phyloP scores from a whole-genome alignment of 2,888 invertebrate genomes.

The Napeogenes inachia region DNA sequence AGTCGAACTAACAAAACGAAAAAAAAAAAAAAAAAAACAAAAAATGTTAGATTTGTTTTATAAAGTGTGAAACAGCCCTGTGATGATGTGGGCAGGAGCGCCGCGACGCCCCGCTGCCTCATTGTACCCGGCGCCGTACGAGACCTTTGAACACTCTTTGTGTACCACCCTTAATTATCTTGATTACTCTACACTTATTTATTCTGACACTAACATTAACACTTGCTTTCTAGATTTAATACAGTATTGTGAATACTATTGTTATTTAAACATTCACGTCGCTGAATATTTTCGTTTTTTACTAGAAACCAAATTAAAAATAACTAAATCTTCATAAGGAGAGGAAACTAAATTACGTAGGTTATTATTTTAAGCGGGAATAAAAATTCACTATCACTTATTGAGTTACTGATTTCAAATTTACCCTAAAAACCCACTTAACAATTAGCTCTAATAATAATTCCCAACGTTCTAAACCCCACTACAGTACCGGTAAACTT shows the following conservation, averaged over 20 bases:
- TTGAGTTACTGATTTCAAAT: too few species aligned
- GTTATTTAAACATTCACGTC: too few species aligned
- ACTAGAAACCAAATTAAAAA: too few species aligned
- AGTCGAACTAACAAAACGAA: too few species aligned
- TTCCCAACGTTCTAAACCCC: neutral
- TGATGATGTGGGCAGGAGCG: conserved; percentile 45
- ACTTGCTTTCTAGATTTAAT: too few species aligned
- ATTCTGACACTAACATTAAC: conserved; percentile 4
- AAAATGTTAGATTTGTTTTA: neutral
- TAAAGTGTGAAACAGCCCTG: conserved; percentile 40
- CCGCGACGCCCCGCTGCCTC: conserved; percentile 49
- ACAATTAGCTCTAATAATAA: neutral
- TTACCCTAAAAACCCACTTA: neutral
- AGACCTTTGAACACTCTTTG: conserved; percentile 59
- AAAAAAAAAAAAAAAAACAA: neutral
- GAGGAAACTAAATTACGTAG: too few species aligned
- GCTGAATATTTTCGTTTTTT: too few species aligned
- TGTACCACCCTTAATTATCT: conserved; percentile 62
- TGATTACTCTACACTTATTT: conserved; percentile 41
- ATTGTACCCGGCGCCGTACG: conserved; percentile 43
- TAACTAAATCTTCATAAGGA: too few species aligned
- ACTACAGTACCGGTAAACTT: neutral
- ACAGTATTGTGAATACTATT: too few species aligned
- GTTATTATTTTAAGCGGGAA: too few species aligned
- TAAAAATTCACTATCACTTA: too few species aligned